Conservation (phyloP, 1,140 invertebrate species). For the Diorhabda sublineata region DNA sequence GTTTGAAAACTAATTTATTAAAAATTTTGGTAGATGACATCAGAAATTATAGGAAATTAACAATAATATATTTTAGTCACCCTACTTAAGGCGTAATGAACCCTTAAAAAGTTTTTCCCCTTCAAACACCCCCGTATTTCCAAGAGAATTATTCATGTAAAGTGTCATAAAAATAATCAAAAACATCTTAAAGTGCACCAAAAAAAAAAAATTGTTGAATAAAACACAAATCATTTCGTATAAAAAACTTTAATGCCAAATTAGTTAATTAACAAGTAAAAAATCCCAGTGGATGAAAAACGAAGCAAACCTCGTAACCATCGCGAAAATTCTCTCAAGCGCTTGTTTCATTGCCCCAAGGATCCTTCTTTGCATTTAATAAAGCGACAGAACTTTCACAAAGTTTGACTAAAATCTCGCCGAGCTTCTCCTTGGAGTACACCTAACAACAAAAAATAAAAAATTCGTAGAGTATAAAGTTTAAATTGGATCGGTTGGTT, state of each 20-base stretch:
- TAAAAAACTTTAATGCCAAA: background rate
- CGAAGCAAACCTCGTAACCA: background rate
- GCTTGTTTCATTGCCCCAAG: constrained; percentile 56
- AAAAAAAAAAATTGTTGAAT: no score
- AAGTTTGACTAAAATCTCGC: constrained; percentile 72
- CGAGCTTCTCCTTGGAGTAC: constrained; percentile 70
- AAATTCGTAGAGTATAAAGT: constrained; percentile 7
- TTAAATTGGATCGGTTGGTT: constrained; percentile 7
- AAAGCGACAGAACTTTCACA: constrained; percentile 71
- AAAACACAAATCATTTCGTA: background rate
- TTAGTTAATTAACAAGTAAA: constrained; percentile 3
- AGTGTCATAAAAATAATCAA: no score
- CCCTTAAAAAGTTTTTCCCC: no score
- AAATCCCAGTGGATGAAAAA: background rate
- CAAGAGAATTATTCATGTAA: no score
- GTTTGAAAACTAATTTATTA: no score
- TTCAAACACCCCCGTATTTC: no score
- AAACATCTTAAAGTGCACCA: no score
- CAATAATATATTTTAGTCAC: no score
- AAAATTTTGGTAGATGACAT: no score
- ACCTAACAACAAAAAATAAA: constrained; percentile 53
- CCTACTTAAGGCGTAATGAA: no score
- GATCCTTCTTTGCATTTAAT: constrained; percentile 69
- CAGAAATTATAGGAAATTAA: no score
- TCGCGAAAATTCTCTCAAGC: constrained; percentile 12